Percentiles rank a stretch among this genome's conserved stretches.
These are phyloP conservation scores for Anas bahamensis DNA, from an alignment of 2,797 vertebrate species.

Conservation along the genomic window DNA sequence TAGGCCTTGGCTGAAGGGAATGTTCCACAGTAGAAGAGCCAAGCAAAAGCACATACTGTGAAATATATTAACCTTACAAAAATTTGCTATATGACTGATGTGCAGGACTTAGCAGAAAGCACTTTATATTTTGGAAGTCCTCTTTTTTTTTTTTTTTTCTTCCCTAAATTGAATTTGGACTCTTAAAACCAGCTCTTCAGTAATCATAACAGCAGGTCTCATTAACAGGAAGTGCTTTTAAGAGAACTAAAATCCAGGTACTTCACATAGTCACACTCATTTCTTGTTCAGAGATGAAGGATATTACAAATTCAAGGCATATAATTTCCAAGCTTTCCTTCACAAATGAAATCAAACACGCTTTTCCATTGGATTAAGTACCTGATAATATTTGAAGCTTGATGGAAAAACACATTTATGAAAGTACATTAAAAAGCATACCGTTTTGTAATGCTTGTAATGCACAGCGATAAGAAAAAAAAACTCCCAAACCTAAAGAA, in stretches of 20 bases:
- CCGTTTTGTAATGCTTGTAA: not conserved
- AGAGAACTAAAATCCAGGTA: slow-evolving; percentile 15
- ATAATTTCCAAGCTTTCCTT: not conserved
- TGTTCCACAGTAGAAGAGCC: slow-evolving; percentile 21
- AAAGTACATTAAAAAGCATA: not conserved
- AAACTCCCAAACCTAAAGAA: not conserved
- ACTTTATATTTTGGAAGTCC: not conserved
- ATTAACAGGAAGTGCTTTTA: slow-evolving; percentile 1
- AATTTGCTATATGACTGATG: not conserved
- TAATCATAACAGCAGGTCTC: slow-evolving; percentile 22
- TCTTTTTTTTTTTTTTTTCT: not conserved
- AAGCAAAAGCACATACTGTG: slow-evolving; percentile 22
- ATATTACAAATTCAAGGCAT: slow-evolving; percentile 20
- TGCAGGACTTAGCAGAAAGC: slow-evolving; percentile 18
- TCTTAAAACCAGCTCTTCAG: slow-evolving; percentile 17
- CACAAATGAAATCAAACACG: slow-evolving; percentile 17
- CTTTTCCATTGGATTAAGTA: slow-evolving; percentile 23
- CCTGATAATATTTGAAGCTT: slow-evolving; percentile 11
- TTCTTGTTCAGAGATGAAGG: not conserved
- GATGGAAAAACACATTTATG: not conserved
- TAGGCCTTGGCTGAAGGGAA: slow-evolving; percentile 42
- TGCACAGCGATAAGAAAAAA: not conserved
- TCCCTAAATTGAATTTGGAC: slow-evolving; percentile 21
- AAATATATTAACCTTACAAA: not conserved
- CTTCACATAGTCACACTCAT: not conserved